phyloP scores from a whole-genome alignment of 2,888 invertebrate genomes.

The Brenthis ino region DNA sequence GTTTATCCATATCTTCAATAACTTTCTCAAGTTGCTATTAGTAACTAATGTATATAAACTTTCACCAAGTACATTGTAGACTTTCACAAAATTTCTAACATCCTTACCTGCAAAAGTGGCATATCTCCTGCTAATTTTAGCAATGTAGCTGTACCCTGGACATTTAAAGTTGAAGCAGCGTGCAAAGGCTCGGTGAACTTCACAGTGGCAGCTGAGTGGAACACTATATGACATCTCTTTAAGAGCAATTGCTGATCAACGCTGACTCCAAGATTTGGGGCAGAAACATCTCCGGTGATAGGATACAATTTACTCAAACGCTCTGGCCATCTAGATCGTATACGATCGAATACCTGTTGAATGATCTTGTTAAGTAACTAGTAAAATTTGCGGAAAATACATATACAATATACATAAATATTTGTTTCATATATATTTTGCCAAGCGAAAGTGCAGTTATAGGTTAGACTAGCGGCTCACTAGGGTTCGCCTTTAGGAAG shows the following conservation, averaged over 20 bases:
- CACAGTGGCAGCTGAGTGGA: slow-evolving; percentile 98
- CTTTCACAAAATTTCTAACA: neutral
- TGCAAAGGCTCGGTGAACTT: slow-evolving; percentile 95
- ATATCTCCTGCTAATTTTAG: slow-evolving; percentile 92
- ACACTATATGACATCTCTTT: slow-evolving; percentile 90
- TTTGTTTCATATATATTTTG: neutral
- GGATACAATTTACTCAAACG: slow-evolving; percentile 86
- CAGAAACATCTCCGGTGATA: slow-evolving; percentile 89
- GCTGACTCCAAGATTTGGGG: slow-evolving; percentile 87
- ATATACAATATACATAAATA: no score
- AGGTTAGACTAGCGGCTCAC: no score
- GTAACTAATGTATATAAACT: no score
- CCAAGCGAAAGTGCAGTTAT: no score
- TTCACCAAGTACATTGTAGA: neutral
- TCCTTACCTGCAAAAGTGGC: slow-evolving; percentile 85
- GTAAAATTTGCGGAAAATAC: neutral
- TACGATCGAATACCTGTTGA: slow-evolving; percentile 85
- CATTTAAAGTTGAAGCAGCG: slow-evolving; percentile 93
- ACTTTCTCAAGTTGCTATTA: no score
- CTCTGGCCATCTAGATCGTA: slow-evolving; percentile 84
- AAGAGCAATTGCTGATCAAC: slow-evolving; percentile 84
- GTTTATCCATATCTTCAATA: no score
- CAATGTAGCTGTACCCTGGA: slow-evolving; percentile 92
- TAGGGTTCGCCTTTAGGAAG: no score
- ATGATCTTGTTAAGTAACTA: slow-evolving; percentile 1